Base-by-base conservation (phyloP, 2,113 vertebrate species). In the Takifugu flavidus region DNA sequence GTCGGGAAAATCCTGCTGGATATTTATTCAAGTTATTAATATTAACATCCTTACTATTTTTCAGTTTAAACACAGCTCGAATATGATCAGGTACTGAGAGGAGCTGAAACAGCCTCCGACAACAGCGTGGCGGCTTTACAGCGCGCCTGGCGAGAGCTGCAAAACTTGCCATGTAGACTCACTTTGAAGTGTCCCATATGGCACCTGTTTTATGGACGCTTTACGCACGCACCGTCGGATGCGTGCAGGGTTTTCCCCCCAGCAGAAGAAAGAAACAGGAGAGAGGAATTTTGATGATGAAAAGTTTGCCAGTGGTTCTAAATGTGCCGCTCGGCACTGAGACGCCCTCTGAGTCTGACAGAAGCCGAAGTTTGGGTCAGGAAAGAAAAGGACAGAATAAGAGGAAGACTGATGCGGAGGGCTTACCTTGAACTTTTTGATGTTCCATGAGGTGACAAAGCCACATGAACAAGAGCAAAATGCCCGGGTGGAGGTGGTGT, bases 341-440 rank as follows among this genome's bases (percentile, higher is more conserved):
- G 28, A 28, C 45, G 45, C 39, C 61, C 53, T 70, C 13, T 62
- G 59, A 11, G 70, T 14, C 62, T 82, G 72, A 80, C 75, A 82
- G 69, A 62, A 60, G 49, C 29, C 52, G 44, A 73, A 79, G 80
- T 15, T 25, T 13, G 20, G 47, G 68, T 55, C 47, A 59, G 34
- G 3, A 55, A 27, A 60, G 13, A 50, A 61, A 45, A 26, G 7
- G 60, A 47, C 3, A 8, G 59, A 65, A 71, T 6, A 11, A 39
- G 72, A 52, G 47, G 69, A 7, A 56, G 65, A 69, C 6, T 7
- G 50, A 74, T 55, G 50, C 69, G 25, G 46, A 43, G 45, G 39
- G 39, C 95, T 96, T 94, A 99, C 96, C 96, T 93, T 96, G 95
- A 82, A 91, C 96, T 90, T 93, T 92, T 77, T 95, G 94, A 89